A percentile compares a stretch with the other conserved stretches of the same genome.
phyloP scores from a whole-genome alignment of 2,888 invertebrate species.

The Galerucella pusilla region DNA sequence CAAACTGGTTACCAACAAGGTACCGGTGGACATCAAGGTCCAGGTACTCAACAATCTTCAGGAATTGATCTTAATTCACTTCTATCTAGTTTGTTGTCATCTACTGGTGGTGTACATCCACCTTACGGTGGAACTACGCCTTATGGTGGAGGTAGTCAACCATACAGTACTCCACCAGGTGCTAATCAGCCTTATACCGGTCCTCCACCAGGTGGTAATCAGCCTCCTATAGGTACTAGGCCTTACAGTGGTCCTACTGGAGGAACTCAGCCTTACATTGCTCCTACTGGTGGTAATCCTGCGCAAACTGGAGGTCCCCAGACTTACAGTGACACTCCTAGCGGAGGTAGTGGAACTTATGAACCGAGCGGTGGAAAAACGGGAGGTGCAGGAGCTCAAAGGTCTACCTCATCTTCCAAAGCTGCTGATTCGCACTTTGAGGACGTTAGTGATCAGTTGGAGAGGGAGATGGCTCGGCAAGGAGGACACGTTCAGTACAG shows the following conservation, averaged over 20 bases:
- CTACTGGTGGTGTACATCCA: slow-evolving; percentile 13
- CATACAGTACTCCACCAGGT: background rate
- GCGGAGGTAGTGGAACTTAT: background rate
- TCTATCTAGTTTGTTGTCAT: slow-evolving; percentile 25
- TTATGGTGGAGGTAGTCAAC: slow-evolving; percentile 16
- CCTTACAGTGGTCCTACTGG: background rate
- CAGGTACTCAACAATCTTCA: slow-evolving; percentile 27
- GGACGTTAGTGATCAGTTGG: slow-evolving; percentile 42
- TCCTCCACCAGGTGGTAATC: slow-evolving; percentile 1
- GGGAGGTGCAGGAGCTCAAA: slow-evolving; percentile 14
- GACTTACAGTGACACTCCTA: background rate
- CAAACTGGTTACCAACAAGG: background rate
- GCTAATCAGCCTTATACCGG: background rate
- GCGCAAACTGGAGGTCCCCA: background rate
- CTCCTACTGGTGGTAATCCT: background rate
- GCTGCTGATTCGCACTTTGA: slow-evolving; percentile 27
- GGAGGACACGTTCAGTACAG: slow-evolving; percentile 19
- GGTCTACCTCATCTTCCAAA: slow-evolving; percentile 10
- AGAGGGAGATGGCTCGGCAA: slow-evolving; percentile 32
- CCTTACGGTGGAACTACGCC: slow-evolving; percentile 2
- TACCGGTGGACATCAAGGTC: background rate
- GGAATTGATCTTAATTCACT: slow-evolving; percentile 38
- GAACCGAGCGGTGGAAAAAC: slow-evolving; percentile 7
- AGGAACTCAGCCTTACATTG: background rate
- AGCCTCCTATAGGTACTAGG: background rate